Base-by-base conservation (phyloP, 2,888 invertebrate species). In the Aleiodes testaceus region DNA sequence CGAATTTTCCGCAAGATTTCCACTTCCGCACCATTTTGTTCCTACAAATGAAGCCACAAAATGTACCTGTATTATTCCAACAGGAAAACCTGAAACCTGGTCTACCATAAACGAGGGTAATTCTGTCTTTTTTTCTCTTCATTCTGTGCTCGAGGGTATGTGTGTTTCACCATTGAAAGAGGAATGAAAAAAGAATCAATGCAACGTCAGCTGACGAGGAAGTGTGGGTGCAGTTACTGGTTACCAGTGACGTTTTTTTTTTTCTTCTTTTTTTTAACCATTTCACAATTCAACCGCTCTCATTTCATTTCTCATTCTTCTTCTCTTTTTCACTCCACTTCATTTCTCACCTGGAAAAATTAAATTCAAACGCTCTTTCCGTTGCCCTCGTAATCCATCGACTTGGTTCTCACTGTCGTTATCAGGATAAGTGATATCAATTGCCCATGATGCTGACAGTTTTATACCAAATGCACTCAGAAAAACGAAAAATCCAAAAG, bases 1-100 rank as follows among this genome's bases (percentile, higher is more conserved):
- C 63, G 81, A 79, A 75, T 78, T 75, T 72, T 74, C 68, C 14
- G 85, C 80, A 26, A 81, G 73, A 75, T 80, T 83, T 70, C 85
- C 85, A 69, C 78, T 80, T 75, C 85, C 85, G 74, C 85, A 85
- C 85, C 85, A 85, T 73, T 85, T 84, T 44, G 86, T 85, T 49
- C 81, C 84, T 85, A 73, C n/a, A 16, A 47, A 50, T 68, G 61
- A 66, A 68, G 53, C 55, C 30, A 55, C 30, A 55, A 55, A 30
- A 59, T 26, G 14, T 4, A 42, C 42, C 50, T 26, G 20, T 52
- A 22, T 26, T 53, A 26, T 18, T 64, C 14, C 22, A 4, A 12
- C n/a, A 63, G 45, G 20, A 53, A 42, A 26, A 14, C 30, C 55
- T 42, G 65, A 65, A n/a, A 64, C 44, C 63, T 45, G 42, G 45